Base-by-base conservation (phyloP, 2,888 invertebrate species). In the Drosophila stalkeri region DNA sequence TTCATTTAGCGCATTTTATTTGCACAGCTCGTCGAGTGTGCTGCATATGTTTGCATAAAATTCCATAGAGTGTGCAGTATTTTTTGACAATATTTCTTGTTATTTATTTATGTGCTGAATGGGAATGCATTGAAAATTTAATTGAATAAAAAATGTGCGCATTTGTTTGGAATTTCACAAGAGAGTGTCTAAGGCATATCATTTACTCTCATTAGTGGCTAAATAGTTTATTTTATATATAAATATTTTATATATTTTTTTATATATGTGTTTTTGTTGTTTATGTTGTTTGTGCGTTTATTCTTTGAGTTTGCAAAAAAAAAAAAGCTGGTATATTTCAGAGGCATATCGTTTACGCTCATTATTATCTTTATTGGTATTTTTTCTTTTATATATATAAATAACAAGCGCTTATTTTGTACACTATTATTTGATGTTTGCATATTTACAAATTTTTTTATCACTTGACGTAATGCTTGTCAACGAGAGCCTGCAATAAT, bases 21-120 rank as follows among this genome's bases (percentile, higher is more conserved):
- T 81, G 77, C 80, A 41, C 18, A 51, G 73, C 73, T 80, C 37
- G 39, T 39, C 84, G 72, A 75, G 81, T 80, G 78, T 77, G 78
- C 81, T 76, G 84, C 85, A 85, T 89, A 85, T 89, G 85, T 84
- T 85, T 89, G 87, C 83, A 88, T 86, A 84, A 88, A 84, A 80
- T 83, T 82, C 64, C 64, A 63, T 60, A 60, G 59, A 66, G 67
- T 71, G 57, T 73, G 59, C 78, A 61, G 56, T 55, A 69, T 69
- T 60, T 69, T 69, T 59, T 44, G 59, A 67, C 69, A 47, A 47
- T 68, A 56, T 67, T 68, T 49, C 46, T 55, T 54, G 23, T 23
- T 54, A 20, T 39, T 41, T 52, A 18, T 20, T 35, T 35, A 14
- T 35, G 27, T 31, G 27, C n/a, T 31, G 3, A 7, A 27, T 18